Conservation (phyloP, 2,113 vertebrate genomes). For the Piprites chloris region DNA sequence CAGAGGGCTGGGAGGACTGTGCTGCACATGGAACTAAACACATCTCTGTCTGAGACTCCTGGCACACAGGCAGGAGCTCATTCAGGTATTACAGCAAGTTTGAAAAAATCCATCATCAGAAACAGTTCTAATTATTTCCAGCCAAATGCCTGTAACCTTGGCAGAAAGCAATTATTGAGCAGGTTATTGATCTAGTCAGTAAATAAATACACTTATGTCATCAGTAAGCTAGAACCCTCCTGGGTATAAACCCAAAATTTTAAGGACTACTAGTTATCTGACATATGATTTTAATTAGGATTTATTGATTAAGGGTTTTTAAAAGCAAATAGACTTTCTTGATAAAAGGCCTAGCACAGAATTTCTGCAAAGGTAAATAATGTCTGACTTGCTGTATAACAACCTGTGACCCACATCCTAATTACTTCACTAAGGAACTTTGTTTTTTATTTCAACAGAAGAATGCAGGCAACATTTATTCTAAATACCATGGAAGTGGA, state of each 20-base stretch:
- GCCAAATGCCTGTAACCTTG: slow-evolving; percentile 26
- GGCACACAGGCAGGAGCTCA: not conserved
- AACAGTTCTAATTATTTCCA: slow-evolving; percentile 43
- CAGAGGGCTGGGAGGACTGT: not conserved
- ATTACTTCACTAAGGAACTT: not conserved
- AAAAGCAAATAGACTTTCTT: slow-evolving; percentile 30
- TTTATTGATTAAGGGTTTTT: slow-evolving; percentile 53
- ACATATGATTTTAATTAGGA: slow-evolving; percentile 61
- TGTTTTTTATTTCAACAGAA: not conserved
- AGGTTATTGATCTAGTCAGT: slow-evolving; percentile 46
- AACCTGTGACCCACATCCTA: not conserved
- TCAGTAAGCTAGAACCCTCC: slow-evolving; percentile 34
- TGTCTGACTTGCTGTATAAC: not conserved
- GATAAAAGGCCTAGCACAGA: not conserved
- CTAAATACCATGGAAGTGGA: not conserved
- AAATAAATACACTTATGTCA: slow-evolving; percentile 57
- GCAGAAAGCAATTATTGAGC: slow-evolving; percentile 40
- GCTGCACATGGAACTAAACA: not conserved
- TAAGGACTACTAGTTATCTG: slow-evolving; percentile 46
- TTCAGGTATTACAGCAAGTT: slow-evolving; percentile 14
- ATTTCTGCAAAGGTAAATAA: slow-evolving; percentile 37
- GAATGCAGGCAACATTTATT: not conserved
- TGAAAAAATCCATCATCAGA: slow-evolving; percentile 27
- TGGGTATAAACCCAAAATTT: slow-evolving; percentile 43
- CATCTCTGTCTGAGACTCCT: not conserved